phyloP scores from a whole-genome alignment of 2,113 vertebrate genomes.

The Gymnocephalus cernua region DNA sequence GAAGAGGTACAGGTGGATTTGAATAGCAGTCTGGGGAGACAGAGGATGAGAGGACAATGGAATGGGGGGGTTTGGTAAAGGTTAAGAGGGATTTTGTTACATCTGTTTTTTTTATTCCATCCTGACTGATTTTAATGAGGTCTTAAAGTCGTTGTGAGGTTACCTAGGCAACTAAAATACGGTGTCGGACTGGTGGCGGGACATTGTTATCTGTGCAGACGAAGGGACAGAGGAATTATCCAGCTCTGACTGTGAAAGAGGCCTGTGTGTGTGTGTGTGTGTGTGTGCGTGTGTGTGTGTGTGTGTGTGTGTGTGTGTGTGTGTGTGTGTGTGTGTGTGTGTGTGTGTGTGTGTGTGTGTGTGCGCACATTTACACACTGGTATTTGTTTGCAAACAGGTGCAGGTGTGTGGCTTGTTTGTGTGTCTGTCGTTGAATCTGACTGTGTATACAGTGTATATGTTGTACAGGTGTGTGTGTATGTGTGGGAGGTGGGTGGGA shows the following conservation, averaged over 20 bases:
- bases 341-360: slow-evolving; percentile 1
- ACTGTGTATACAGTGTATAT: background rate
- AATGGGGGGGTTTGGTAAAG: slow-evolving; percentile 52
- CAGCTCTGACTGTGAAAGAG: slow-evolving; percentile 8
- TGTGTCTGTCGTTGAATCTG: background rate
- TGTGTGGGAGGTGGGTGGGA: background rate
- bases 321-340: slow-evolving; percentile 8
- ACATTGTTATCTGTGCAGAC: slow-evolving; percentile 49
- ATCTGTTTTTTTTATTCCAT: slow-evolving; percentile 66
- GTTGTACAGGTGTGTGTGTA: background rate
- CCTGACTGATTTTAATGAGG: slow-evolving; percentile 73
- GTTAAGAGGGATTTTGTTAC: slow-evolving; percentile 78
- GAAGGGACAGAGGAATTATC: slow-evolving; percentile 45
- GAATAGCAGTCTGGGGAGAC: slow-evolving; percentile 54
- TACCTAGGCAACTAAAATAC: slow-evolving; percentile 75
- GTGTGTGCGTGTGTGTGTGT: background rate
- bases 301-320: background rate
- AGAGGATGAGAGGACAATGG: slow-evolving; percentile 31
- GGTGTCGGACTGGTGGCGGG: slow-evolving; percentile 37
- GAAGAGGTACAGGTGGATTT: slow-evolving; percentile 63
- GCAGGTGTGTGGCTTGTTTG: slow-evolving; percentile 12
- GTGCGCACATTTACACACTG: too few species aligned
- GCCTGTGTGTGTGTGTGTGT: slow-evolving; percentile 8
- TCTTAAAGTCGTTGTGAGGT: slow-evolving; percentile 74
- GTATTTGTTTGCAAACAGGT: too few species aligned